phyloP scores from a whole-genome alignment of 1,140 invertebrate genomes.

The Sinella curviseta region DNA sequence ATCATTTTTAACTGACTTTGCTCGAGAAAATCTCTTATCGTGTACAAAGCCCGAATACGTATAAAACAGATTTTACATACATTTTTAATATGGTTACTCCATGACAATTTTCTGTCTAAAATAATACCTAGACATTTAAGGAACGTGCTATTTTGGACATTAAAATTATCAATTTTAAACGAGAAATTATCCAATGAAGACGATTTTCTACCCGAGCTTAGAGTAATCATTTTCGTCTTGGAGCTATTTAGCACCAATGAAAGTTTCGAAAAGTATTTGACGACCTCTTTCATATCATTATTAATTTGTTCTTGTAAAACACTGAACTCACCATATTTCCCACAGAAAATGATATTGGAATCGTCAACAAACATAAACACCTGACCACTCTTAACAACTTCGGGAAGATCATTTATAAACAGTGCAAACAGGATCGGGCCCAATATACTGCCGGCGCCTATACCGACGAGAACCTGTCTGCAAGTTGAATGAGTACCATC shows the following conservation, averaged over 20 bases:
- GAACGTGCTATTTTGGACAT: neutral
- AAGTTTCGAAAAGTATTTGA: neutral
- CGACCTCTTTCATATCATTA: neutral
- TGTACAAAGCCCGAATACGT: neutral
- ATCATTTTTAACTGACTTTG: neutral
- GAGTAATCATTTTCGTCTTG: constrained; percentile 24
- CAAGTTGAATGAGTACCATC: neutral
- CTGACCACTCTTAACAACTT: neutral
- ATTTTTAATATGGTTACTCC: constrained; percentile 16
- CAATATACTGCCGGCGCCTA: constrained; percentile 21
- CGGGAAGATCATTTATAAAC: constrained; percentile 27
- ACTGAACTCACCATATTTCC: neutral
- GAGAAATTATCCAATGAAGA: neutral
- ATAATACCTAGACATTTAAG: constrained; percentile 26
- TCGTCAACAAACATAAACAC: constrained; percentile 31
- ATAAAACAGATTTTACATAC: neutral
- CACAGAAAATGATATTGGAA: constrained; percentile 23
- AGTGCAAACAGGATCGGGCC: constrained; percentile 27
- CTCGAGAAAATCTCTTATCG: neutral
- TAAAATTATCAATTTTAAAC: neutral
- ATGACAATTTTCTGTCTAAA: constrained; percentile 22
- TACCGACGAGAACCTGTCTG: neutral
- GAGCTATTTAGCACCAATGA: neutral
- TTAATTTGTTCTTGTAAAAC: neutral
- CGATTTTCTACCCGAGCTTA: neutral